phyloP scores from a whole-genome alignment of 2,113 vertebrate genomes.

The Phyllopteryx taeniolatus region DNA sequence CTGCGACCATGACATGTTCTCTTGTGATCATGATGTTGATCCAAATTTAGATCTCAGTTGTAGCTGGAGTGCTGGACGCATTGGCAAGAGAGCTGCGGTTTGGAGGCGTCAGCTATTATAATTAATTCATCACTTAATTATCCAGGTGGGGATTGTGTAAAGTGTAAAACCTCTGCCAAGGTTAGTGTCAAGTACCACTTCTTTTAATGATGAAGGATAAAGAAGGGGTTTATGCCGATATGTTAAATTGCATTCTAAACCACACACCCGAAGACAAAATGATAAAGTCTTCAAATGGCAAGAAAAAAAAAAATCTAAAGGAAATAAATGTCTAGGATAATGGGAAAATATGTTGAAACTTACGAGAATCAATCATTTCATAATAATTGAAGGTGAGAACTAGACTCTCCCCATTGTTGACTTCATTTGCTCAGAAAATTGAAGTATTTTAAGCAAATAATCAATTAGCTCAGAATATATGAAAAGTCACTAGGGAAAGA shows the following conservation, averaged over 20 bases:
- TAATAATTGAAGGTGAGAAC: neutral
- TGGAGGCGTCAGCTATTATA: slow-evolving; percentile 1
- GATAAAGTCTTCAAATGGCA: neutral
- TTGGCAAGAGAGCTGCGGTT: slow-evolving; percentile 10
- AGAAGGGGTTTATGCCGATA: neutral
- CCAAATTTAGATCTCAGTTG: slow-evolving; percentile 8
- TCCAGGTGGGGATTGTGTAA: neutral
- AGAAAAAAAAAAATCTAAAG: neutral
- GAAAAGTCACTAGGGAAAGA: too few relatives aligned
- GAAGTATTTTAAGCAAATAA: neutral
- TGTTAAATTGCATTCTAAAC: neutral
- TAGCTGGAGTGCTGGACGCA: neutral
- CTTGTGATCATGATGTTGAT: slow-evolving; percentile 38
- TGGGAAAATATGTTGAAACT: too few relatives aligned
- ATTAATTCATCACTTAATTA: slow-evolving; percentile 9
- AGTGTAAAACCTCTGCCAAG: neutral
- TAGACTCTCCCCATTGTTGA: neutral
- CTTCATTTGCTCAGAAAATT: too few relatives aligned
- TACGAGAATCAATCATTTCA: neutral
- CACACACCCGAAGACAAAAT: neutral
- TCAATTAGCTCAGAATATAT: neutral
- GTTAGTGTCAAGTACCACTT: slow-evolving; percentile 4
- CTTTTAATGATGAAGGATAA: slow-evolving; percentile 2
- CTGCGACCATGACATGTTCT: slow-evolving; percentile 28
- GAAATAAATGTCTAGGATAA: neutral